These are phyloP conservation scores for Spinus pinus DNA, from an alignment of 2,797 vertebrate species.

Conservation along the genomic window DNA sequence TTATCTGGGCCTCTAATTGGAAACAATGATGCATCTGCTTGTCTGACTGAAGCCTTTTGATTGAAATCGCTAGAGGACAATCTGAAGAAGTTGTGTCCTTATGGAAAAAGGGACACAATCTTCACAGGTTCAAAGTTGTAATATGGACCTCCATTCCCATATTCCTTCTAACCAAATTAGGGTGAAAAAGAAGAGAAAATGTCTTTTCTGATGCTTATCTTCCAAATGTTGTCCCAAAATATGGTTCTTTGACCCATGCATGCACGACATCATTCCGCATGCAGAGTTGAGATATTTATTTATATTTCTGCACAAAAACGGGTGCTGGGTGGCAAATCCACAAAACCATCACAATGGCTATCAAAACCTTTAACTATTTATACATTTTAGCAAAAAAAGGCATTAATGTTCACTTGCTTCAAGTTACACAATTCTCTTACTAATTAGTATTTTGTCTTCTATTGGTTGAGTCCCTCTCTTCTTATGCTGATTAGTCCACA, in stretches of 20 bases:
- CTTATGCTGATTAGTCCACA: not conserved
- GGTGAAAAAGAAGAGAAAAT: not conserved
- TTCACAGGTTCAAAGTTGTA: not conserved
- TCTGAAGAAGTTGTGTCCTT: not conserved
- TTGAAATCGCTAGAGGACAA: not conserved
- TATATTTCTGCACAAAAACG: not conserved
- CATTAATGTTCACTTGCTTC: not conserved
- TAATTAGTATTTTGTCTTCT: not conserved
- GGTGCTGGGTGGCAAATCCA: not conserved
- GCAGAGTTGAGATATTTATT: not conserved
- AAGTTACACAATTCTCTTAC: not conserved
- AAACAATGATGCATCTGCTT: not conserved
- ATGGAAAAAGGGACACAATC: not conserved
- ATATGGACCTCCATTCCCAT: not conserved
- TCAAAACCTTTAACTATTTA: not conserved
- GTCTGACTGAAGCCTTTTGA: not conserved
- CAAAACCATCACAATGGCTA: not conserved
- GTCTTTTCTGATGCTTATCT: not conserved
- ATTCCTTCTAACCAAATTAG: not conserved
- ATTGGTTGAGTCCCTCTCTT: not conserved
- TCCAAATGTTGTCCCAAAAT: not conserved
- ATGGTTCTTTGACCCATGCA: not conserved
- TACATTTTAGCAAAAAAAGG: not conserved
- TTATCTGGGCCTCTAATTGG: not conserved
- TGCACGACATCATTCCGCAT: fast-evolving